A percentile compares a stretch with the other conserved stretches of the same genome.
phyloP scores from a whole-genome alignment of 2,113 vertebrate genomes.

The Ceyx margarethae region DNA sequence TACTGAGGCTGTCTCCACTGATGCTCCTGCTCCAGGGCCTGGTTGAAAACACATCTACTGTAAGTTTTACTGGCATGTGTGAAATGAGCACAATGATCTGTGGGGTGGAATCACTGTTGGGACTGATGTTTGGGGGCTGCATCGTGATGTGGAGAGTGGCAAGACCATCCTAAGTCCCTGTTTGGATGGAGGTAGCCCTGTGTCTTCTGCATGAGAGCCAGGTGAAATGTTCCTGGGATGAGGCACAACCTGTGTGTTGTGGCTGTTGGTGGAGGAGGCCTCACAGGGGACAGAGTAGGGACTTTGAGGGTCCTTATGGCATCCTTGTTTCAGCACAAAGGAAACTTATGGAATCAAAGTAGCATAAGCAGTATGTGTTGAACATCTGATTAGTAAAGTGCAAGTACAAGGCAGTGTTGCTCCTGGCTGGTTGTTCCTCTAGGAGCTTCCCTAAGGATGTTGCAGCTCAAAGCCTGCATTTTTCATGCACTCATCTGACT shows the following conservation, averaged over 20 bases:
- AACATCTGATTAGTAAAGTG: not conserved
- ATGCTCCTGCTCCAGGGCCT: not conserved
- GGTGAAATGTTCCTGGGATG: accelerated
- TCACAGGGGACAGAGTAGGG: too few relatives aligned
- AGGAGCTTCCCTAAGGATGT: not conserved
- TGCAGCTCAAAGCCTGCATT: not conserved
- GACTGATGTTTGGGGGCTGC: not conserved
- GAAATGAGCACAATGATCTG: not conserved
- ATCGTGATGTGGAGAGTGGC: not conserved
- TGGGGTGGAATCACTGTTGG: not conserved
- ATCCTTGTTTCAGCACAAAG: not conserved
- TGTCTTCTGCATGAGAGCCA: not conserved
- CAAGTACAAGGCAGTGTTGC: not conserved
- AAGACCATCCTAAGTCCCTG: not conserved
- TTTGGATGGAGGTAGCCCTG: not conserved
- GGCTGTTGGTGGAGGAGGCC: not conserved
- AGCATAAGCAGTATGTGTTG: not conserved
- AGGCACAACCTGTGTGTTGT: not conserved
- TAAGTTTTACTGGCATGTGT: accelerated
- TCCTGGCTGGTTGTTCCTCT: not conserved
- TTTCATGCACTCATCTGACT: not conserved
- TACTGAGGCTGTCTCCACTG: not conserved
- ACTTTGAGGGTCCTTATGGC: not conserved
- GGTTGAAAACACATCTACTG: not conserved
- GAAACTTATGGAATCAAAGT: not conserved